Percentiles rank a stretch among this genome's conserved stretches.
These are phyloP conservation scores for Sorex fumeus DNA, from an alignment of 2,113 vertebrate species.

Conservation along the genomic window DNA sequence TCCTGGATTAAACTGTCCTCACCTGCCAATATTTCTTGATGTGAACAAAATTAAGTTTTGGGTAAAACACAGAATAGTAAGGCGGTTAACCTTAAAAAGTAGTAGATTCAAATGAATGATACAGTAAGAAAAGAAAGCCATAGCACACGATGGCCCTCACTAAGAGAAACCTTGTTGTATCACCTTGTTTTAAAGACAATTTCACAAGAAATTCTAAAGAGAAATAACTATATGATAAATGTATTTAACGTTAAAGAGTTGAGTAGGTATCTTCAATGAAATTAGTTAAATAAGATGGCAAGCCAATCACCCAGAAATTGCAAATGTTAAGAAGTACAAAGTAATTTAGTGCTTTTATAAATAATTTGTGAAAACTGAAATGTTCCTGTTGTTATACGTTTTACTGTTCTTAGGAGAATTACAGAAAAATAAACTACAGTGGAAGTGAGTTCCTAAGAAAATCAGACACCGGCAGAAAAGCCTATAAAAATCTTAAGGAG, in stretches of 20 bases:
- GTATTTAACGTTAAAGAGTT: slow-evolving; percentile 10
- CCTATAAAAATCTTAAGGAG: not conserved
- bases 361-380: slow-evolving; percentile 43
- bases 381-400: not conserved
- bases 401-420: not conserved
- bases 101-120: slow-evolving; percentile 19
- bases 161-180: not conserved
- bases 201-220: slow-evolving; percentile 1
- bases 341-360: slow-evolving; percentile 23
- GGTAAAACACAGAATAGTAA: slow-evolving; percentile 61
- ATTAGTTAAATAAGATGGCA: not conserved
- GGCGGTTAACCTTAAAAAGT: not conserved
- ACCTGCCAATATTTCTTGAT: slow-evolving; percentile 2
- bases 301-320: slow-evolving; percentile 37
- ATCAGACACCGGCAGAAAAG: not conserved
- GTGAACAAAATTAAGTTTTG: slow-evolving; percentile 44
- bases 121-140: slow-evolving; percentile 38
- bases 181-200: too few relatives aligned
- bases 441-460: not conserved
- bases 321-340: slow-evolving; percentile 14
- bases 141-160: not conserved
- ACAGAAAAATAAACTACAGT: not conserved
- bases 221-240: slow-evolving; percentile 18
- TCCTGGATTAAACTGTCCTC: not conserved
- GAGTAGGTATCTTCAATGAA: slow-evolving; percentile 20